phyloP scores from a whole-genome alignment of 2,113 vertebrate genomes.

The Limnothrissa miodon region DNA sequence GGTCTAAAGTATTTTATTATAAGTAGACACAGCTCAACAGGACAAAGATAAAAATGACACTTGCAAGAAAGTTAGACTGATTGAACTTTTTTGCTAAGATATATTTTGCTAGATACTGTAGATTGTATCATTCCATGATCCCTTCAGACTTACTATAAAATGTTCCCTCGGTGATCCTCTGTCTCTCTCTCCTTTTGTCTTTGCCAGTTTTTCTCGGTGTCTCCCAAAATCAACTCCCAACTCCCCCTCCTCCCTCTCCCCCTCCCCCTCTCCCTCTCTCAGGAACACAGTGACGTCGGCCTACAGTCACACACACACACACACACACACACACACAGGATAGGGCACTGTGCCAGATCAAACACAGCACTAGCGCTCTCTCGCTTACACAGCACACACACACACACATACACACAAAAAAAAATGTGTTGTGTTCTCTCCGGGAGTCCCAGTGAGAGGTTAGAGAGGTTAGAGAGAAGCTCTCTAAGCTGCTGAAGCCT shows the following conservation, averaged over 20 bases:
- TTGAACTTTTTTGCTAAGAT: not conserved
- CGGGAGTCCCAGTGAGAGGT: not conserved
- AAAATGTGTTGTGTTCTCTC: too few species aligned
- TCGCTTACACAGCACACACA: not conserved
- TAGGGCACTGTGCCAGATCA: not conserved
- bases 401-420: not conserved
- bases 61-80: not conserved
- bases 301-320: slow-evolving; percentile 23
- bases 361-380: not conserved
- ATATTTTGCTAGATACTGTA: not conserved
- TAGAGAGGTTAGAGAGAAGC: not conserved
- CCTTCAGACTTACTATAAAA: not conserved
- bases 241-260: not conserved
- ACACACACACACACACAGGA: not conserved
- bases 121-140: not conserved
- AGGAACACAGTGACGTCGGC: not conserved
- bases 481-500: not conserved
- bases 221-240: not conserved
- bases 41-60: not conserved
- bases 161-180: slow-evolving; percentile 6
- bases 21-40: not conserved
- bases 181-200: not conserved
- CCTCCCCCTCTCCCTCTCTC: not conserved
- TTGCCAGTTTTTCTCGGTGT: not conserved
- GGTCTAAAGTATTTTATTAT: too few species aligned